These are phyloP conservation scores for Anisognathus igniventris DNA, from an alignment of 2,797 vertebrate genomes.

Conservation along the genomic window DNA sequence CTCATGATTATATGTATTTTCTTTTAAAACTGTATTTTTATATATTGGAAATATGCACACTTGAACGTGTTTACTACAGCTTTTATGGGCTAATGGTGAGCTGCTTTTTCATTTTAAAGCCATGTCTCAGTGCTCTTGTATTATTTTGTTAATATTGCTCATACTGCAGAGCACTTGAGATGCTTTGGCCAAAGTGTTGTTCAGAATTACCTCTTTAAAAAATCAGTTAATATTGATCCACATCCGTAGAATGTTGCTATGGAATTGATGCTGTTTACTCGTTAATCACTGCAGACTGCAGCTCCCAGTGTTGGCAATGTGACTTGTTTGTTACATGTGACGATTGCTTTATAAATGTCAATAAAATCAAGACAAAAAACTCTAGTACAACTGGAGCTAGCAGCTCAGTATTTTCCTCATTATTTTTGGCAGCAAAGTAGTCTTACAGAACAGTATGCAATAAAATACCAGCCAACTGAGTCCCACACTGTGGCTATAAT, in stretches of 20 bases:
- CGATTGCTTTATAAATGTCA: slow-evolving; percentile 66
- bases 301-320: slow-evolving; percentile 41
- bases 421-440: slow-evolving; percentile 55
- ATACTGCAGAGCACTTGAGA: background rate
- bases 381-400: slow-evolving; percentile 59
- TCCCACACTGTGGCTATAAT: slow-evolving; percentile 61
- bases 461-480: slow-evolving; percentile 54
- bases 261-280: slow-evolving; percentile 59
- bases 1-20: background rate
- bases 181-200: background rate
- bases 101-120: background rate
- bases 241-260: background rate
- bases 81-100: background rate
- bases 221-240: background rate
- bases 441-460: slow-evolving; percentile 12
- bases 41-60: background rate
- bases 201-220: background rate
- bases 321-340: slow-evolving; percentile 60
- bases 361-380: slow-evolving; percentile 68
- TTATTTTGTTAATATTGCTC: background rate
- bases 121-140: background rate
- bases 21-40: background rate
- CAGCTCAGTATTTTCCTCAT: slow-evolving; percentile 64
- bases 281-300: slow-evolving; percentile 65
- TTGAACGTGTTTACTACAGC: background rate